Evolutionary conservation across 64 coral and sea anemone species (phyloP), one percentile per base, ranked within the genome.

Genomic region (Astreopora myriophthalma): DNA sequence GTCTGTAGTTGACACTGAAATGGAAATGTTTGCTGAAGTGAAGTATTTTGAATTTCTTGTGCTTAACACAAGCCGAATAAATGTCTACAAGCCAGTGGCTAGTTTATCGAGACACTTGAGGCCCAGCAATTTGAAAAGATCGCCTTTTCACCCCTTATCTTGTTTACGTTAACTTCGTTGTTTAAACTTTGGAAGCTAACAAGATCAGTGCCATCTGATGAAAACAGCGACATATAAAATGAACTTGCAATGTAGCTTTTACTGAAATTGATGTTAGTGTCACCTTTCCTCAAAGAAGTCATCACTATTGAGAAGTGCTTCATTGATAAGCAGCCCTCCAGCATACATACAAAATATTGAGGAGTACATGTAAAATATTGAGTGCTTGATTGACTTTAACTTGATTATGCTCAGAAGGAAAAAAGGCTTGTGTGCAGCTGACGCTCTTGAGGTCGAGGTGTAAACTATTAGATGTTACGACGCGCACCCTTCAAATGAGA

Each of bases 141-240:
- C 13, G 37, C 48, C 78, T 82, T 33, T 82, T 82, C 51, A 33
- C 57, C 4, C 55, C 79, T 83, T 83, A 83, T 83, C 79, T 83
- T 83, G 79, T 83, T 83, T 83, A 64, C 28, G 58, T 65, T 66
- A 83, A 65, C 55, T 33, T 14, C 13, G 79, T n/a, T 16, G 58
- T 34, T 83, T 57, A 25, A 6, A 34, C 7, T 55, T 19, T 23
- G 9, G 37, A 34, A 30, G 12, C 48, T 55, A 79, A 79, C 75
- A 55, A 79, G 75, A 79, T 79, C 48, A 26, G 1, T 79, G 73
- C 27, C 24, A 70, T 70, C 8, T 33, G 12, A 70, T 70, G 28
- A 33, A 70, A 70, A 70, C 29, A 70, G 2, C 33, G 33, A 70
- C 12, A 70, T 26, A 17, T 70, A 28, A 8, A 70, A 33, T 70